phyloP scores from a whole-genome alignment of 2,113 vertebrate genomes.

The human region GRCh38 chr4:13893001-13893500 shows the following conservation, averaged over 20 bases:
- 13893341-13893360: background rate
- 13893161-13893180: background rate
- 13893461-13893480: background rate
- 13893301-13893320: background rate
- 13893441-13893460: background rate
- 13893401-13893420: background rate
- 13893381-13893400: background rate
- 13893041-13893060: background rate
- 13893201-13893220: background rate
- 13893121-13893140: background rate
- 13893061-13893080: background rate
- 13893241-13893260: background rate
- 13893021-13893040: background rate
- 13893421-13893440: background rate
- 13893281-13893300: background rate
- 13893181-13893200: background rate
- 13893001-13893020: background rate
- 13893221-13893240: background rate
- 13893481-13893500: background rate
- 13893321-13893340: background rate
- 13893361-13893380: background rate
- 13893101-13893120: background rate
- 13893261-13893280: background rate
- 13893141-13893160: background rate
- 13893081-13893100: background rate